These are phyloP conservation scores for Cephus pulcher DNA, from an alignment of 2,888 invertebrate genomes.

Conservation along the genomic window DNA sequence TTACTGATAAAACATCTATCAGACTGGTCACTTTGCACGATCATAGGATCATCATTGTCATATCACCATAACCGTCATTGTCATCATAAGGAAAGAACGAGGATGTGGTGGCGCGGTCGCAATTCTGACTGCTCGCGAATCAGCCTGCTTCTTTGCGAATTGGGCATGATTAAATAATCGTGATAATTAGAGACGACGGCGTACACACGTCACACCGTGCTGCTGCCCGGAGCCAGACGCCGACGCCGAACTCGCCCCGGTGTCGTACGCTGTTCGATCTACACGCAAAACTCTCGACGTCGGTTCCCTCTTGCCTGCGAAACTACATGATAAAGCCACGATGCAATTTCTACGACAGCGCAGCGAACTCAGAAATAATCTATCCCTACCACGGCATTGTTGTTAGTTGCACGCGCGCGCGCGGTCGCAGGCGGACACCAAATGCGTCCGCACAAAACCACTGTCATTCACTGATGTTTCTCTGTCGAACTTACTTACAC, in stretches of 20 bases:
- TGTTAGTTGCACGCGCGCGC: slow-evolving; percentile 19
- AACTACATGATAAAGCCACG: slow-evolving; percentile 25
- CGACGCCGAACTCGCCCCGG: neutral
- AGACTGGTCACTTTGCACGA: neutral
- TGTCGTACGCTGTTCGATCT: neutral
- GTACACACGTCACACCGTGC: slow-evolving; percentile 18
- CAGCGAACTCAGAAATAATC: slow-evolving; percentile 17
- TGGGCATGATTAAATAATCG: slow-evolving; percentile 55
- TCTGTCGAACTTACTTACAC: neutral
- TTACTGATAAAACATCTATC: neutral
- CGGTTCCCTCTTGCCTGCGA: neutral
- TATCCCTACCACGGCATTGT: slow-evolving; percentile 22
- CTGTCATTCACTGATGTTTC: neutral
- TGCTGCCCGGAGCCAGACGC: neutral
- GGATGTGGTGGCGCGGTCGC: slow-evolving; percentile 2
- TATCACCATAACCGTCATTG: slow-evolving; percentile 14
- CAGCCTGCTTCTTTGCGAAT: slow-evolving; percentile 41
- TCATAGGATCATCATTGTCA: slow-evolving; percentile 8
- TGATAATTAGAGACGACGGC: slow-evolving; percentile 37
- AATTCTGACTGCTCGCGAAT: slow-evolving; percentile 26
- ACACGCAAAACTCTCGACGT: neutral
- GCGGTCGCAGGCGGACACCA: neutral
- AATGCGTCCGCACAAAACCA: neutral
- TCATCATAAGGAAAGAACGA: neutral
- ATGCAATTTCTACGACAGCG: slow-evolving; percentile 11